phyloP scores from a whole-genome alignment of 2,888 invertebrate species.

The Nysson spinosus region DNA sequence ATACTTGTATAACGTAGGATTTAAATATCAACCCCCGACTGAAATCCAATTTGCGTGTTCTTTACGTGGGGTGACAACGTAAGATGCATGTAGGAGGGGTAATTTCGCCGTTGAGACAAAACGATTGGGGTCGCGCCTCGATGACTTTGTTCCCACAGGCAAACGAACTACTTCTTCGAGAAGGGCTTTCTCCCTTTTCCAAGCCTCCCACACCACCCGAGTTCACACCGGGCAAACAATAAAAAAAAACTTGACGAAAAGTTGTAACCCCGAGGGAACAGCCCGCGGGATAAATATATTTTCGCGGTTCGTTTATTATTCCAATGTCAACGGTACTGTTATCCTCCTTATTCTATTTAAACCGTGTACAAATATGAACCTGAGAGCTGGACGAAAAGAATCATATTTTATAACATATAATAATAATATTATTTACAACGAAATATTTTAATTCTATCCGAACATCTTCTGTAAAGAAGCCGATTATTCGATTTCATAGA shows the following conservation, averaged over 20 bases:
- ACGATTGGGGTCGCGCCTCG: conserved; percentile 53
- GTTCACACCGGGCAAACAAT: conserved; percentile 65
- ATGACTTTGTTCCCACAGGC: conserved; percentile 49
- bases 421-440: too few species aligned
- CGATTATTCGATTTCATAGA: too few species aligned
- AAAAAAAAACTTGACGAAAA: conserved; percentile 60
- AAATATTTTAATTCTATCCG: too few species aligned
- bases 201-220: conserved; percentile 18
- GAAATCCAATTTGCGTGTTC: not conserved
- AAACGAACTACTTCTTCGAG: conserved; percentile 51
- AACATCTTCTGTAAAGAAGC: too few species aligned
- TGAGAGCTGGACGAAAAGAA: conserved; percentile 11
- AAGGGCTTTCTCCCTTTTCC: conserved; percentile 9
- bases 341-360: too few species aligned
- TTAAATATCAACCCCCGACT: conserved; percentile 2
- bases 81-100: conserved; percentile 51
- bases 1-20: conserved; percentile 5
- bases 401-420: too few species aligned
- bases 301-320: conserved; percentile 74
- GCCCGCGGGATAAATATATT: conserved; percentile 60
- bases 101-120: conserved; percentile 63
- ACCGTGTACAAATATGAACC: not conserved
- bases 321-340: conserved; percentile 45
- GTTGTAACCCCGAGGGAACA: conserved; percentile 53
- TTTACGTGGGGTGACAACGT: conserved; percentile 11